phyloP scores from a whole-genome alignment of 2,797 vertebrate species.

The Lemur catta region DNA sequence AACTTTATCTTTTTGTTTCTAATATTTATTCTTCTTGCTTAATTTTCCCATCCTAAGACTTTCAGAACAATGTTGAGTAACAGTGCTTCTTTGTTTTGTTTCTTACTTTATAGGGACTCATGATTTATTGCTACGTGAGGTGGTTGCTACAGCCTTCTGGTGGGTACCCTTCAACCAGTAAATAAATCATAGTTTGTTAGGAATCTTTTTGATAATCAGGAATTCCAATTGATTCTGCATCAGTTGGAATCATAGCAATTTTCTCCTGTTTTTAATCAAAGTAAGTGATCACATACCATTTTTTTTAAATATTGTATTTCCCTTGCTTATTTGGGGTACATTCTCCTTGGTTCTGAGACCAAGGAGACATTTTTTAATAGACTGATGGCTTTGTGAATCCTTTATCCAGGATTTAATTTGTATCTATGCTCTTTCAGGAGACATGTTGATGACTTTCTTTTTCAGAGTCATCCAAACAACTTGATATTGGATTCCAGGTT shows the following conservation, averaged over 20 bases:
- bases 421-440: not conserved
- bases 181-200: not conserved
- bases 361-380: conserved; percentile 1
- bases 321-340: not conserved
- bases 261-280: not conserved
- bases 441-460: not conserved
- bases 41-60: not conserved
- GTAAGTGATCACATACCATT: not conserved
- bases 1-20: not conserved
- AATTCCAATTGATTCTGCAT: not conserved
- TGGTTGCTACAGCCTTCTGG: not conserved
- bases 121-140: not conserved
- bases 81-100: not conserved
- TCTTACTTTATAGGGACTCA: not conserved
- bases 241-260: not conserved
- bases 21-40: not conserved
- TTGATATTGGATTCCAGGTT: not conserved
- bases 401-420: conserved; percentile 1
- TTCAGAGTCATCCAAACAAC: not conserved
- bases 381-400: not conserved
- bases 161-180: not conserved
- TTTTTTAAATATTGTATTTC: not conserved
- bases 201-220: not conserved
- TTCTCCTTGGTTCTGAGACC: not conserved
- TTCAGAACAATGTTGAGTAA: not conserved